Evolutionary conservation across 2,888 invertebrate genomes (phyloP), one percentile per base, ranked within the genome.

Genomic region (Acanthoscelides obtectus): DNA sequence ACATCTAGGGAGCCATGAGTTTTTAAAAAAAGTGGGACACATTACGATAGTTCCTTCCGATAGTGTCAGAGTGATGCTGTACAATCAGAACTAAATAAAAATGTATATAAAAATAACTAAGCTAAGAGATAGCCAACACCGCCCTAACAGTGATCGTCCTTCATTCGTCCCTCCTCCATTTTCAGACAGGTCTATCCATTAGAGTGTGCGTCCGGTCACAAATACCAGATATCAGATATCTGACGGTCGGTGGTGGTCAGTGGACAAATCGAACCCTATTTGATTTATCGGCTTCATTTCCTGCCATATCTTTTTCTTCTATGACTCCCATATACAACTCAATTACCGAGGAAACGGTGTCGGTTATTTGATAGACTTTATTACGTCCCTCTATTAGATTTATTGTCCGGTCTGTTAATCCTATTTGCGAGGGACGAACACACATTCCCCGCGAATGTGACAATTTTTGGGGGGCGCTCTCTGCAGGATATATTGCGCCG

Each of bases 261-360:
- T 83, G 81, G 83, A 84, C 84, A 84, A 84, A 85, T 84, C 84
- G 84, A 83, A 78, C 82, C 81, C 81, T 81, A 82, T 85, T 84
- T 85, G 85, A 85, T 85, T 85, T 85, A 85, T 85, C 84, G 82
- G 80, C 82, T 84, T 84, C 84, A 84, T 85, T 85, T 85, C 83
- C 81, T 80, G 79, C 77, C 79, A 78, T 80, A 79, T 79, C 77
- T 80, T 78, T 76, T 80, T 80, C 79, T 79, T 77, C 70, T 73
- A 73, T 69, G 75, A 73, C 75, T 71, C 22, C 66, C 73, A 73
- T 74, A 75, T 77, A 76, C 80, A 80, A 80, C 80, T 80, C 80
- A 80, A 80, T 80, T 80, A 45, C 45, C 45, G 45, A 45, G 45
- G 72, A 73, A 70, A 75, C 69, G 70, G 71, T 72, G 72, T 71